Base-by-base conservation (phyloP, 2,797 vertebrate species). In the Ptychadena robeensis region DNA sequence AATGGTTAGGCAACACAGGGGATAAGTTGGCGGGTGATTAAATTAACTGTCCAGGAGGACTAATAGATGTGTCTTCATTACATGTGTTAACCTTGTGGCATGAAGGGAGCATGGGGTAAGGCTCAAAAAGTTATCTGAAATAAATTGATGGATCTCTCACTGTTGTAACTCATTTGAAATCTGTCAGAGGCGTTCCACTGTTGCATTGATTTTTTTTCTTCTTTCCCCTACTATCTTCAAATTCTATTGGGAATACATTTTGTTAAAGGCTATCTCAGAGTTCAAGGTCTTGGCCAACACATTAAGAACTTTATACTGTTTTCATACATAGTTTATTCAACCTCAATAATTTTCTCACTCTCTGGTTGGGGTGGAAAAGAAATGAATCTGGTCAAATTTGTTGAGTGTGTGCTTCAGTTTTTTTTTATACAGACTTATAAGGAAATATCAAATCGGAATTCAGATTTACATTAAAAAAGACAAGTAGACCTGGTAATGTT, bases 191-290 rank as follows among this genome's bases (percentile, higher is more conserved):
- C 34, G 44, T 85, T 80, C 61, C 65, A 70, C 28, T 70, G 53
- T 80, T 35, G 37, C 76, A 83, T 79, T 83, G 82, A 83, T 75
- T 74, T 85, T 82, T 74, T 74, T 66, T n/a, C n/a, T 72, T 67
- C 76, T 27, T 28, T 57, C 30, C 64, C 31, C 69, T 79, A 32
- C 68, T 44, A 53, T 79, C 64, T 68, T 63, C 15, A 80, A 40
- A 59, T 83, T 74, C 71, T 73, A 80, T 35, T 25, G 82, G 82
- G 77, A 84, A 84, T 84, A 74, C 67, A 71, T 61, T 65, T 48
- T 72, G 73, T 67, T 18, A 37, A 66, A 70, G 71, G 70, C 74
- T 80, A 80, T 44, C 77, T 57, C 76, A 53, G 35, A 80, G 77
- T 80, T 80, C 77, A 84, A 80, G 77, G 77, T 80, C 82, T 84